Conservation (phyloP, 2,113 vertebrate species). For the Gasterosteus nipponicus region DNA sequence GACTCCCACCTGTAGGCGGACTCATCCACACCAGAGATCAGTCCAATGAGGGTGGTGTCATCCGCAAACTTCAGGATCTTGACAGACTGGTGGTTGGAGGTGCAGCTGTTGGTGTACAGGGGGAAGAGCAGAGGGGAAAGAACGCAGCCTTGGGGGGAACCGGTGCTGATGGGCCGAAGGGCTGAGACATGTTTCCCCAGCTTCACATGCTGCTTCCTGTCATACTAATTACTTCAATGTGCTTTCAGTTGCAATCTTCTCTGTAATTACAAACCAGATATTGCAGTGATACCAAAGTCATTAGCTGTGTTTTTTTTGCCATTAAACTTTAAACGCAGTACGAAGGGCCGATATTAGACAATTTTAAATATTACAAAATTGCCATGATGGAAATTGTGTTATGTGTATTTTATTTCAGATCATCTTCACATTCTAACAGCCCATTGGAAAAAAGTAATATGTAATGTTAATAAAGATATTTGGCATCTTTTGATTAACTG, state of each 20-base stretch:
- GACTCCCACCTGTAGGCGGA: no score
- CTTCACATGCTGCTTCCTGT: no score
- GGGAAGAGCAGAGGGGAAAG: no score
- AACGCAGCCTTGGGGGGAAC: no score
- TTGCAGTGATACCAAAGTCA: no score
- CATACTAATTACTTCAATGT: not conserved
- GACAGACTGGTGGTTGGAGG: no score
- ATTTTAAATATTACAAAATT: constrained; percentile 13
- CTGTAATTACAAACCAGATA: constrained; percentile 12
- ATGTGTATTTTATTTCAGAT: constrained; percentile 4
- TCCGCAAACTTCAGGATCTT: no score
- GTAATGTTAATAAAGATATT: not conserved
- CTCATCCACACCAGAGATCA: no score
- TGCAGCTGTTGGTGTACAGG: no score
- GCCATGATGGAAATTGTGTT: not conserved
- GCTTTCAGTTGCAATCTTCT: not conserved
- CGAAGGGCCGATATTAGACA: constrained; percentile 7
- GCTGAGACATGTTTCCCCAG: no score
- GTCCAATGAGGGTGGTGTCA: no score
- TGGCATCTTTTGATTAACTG: not conserved
- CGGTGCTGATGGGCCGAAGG: no score
- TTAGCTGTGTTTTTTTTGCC: not conserved
- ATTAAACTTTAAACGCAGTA: constrained; percentile 11
- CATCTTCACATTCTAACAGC: not conserved
- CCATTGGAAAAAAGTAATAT: not conserved